A percentile compares a stretch with the other conserved stretches of the same genome.
Conservation (phyloP, 2,888 invertebrate genomes). For the Sabatieria punctata region DNA sequence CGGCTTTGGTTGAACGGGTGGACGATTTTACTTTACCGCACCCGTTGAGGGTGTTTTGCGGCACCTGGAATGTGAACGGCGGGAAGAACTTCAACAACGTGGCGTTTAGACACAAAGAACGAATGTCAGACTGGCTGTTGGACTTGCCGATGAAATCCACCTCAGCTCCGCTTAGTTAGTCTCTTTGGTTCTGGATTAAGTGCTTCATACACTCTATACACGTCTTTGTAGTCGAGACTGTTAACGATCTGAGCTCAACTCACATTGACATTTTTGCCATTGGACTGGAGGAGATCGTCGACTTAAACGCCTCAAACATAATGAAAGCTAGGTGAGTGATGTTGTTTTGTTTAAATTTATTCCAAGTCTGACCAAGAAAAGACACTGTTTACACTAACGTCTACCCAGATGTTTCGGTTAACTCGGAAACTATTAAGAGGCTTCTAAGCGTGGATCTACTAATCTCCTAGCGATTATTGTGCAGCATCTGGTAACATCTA, state of each 20-base stretch:
- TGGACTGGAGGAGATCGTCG: constrained; percentile 97
- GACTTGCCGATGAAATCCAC: constrained; percentile 7
- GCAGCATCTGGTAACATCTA: too few species aligned
- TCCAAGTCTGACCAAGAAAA: too few species aligned
- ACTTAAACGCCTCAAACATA: constrained; percentile 93
- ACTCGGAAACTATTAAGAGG: too few species aligned
- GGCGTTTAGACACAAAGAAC: constrained; percentile 41
- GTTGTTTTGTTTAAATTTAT: too few species aligned
- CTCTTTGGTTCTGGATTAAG: too few species aligned
- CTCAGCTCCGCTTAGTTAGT: too few species aligned
- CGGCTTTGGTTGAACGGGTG: constrained; percentile 66
- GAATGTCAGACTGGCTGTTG: constrained; percentile 36
- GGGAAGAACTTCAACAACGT: constrained; percentile 94
- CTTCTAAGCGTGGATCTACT: too few species aligned
- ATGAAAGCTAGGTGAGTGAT: constrained; percentile 65
- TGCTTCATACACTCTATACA: too few species aligned
- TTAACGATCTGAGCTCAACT: constrained; percentile 37
- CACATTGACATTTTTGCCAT: constrained; percentile 88
- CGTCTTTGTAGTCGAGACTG: constrained; percentile 10
- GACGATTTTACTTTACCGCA: constrained; percentile 56
- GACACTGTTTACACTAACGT: too few species aligned
- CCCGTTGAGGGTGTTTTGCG: constrained; percentile 61
- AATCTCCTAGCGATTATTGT: too few species aligned
- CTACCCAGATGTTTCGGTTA: too few species aligned
- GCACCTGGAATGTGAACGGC: constrained; percentile 98